Evolutionary conservation across 2,888 invertebrate species (phyloP).

Genomic region (Calameuta idolon): DNA sequence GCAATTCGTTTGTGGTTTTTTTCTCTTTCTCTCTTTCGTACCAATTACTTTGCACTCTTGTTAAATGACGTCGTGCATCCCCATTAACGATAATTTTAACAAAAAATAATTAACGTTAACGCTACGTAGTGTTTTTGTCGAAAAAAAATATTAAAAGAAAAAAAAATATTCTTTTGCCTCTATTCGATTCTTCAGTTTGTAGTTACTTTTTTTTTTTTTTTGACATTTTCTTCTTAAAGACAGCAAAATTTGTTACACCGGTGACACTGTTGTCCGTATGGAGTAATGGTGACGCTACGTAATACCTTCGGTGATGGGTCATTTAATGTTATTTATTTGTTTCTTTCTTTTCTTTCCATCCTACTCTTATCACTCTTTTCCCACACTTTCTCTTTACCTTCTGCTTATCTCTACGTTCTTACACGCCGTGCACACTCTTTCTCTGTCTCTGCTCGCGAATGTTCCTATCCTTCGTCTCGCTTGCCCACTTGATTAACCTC

Average conservation of each 20-base stretch:
- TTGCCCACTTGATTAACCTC: neutral
- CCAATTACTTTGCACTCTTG: neutral
- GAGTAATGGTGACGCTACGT: neutral
- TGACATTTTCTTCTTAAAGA: neutral
- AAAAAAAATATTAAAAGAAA: neutral
- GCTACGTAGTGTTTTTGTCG: neutral
- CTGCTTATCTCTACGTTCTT: constrained; percentile 23
- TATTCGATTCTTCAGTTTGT: neutral
- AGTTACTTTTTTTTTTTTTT: neutral
- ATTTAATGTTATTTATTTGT: constrained; percentile 41
- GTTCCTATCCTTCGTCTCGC: neutral
- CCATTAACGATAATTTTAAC: neutral
- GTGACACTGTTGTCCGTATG: neutral
- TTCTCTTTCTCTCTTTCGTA: neutral
- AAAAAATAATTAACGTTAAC: neutral
- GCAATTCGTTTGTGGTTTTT: neutral
- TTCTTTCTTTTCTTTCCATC: constrained; percentile 48
- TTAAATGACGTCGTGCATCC: neutral
- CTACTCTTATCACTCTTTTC: constrained; percentile 26
- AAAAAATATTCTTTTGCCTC: neutral
- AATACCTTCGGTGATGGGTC: constrained; percentile 40
- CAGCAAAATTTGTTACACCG: neutral
- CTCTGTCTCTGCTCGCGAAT: constrained; percentile 9
- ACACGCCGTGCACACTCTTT: constrained; percentile 12
- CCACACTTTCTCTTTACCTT: constrained; percentile 26